Percentiles rank a stretch among this genome's conserved stretches.
Evolutionary conservation across 2,113 vertebrate genomes (phyloP).

Genomic region (Scophthalmus maximus): DNA sequence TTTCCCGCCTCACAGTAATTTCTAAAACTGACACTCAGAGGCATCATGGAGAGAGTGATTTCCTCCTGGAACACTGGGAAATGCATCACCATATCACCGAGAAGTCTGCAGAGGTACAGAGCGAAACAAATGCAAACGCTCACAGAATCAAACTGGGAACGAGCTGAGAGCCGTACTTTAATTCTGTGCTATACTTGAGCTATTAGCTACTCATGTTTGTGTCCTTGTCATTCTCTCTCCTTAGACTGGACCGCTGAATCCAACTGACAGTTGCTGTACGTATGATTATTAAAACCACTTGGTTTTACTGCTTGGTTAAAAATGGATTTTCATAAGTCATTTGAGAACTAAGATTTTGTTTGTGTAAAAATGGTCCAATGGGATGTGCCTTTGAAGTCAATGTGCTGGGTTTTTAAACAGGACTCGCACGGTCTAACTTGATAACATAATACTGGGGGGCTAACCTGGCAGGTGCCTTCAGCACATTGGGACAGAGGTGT

Average conservation of each 20-base stretch:
- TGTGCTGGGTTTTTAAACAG: too few species aligned
- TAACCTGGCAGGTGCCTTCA: conserved; percentile 92
- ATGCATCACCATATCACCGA: conserved; percentile 86
- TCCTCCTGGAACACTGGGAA: conserved; percentile 92
- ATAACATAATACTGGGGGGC: neutral
- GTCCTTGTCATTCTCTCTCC: neutral
- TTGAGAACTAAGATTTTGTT: neutral
- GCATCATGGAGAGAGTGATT: conserved; percentile 87
- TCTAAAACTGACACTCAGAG: conserved; percentile 86
- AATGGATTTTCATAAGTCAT: neutral
- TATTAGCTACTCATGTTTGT: too few species aligned
- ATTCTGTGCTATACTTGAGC: too few species aligned
- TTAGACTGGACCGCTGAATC: neutral
- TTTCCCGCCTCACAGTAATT: conserved; percentile 84
- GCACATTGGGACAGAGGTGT: conserved; percentile 87
- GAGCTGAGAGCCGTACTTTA: neutral
- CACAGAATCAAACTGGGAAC: neutral
- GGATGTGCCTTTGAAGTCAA: too few species aligned
- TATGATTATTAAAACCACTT: neutral
- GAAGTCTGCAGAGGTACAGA: conserved; percentile 66
- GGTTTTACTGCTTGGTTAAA: neutral
- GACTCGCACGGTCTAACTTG: too few species aligned
- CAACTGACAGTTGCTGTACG: neutral
- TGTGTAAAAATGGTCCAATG: too few species aligned
- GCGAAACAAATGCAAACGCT: neutral